phyloP scores from a whole-genome alignment of 2,113 vertebrate genomes.

The Calyptomena viridis region DNA sequence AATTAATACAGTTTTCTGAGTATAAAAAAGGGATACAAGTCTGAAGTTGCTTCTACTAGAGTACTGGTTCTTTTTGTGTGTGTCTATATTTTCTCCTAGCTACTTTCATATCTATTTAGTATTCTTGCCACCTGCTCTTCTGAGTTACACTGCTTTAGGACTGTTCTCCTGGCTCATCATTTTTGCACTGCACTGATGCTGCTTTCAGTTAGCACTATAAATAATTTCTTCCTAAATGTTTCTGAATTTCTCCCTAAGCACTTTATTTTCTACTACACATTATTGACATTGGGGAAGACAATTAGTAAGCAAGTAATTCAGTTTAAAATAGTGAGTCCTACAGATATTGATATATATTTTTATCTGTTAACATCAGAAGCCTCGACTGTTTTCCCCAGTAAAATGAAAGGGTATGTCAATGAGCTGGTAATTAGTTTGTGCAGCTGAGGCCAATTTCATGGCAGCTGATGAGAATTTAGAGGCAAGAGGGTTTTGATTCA shows the following conservation, averaged over 20 bases:
- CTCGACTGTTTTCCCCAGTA: neutral
- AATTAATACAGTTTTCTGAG: neutral
- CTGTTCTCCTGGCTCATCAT: neutral
- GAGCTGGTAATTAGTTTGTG: slow-evolving; percentile 33
- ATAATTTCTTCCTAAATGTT: neutral
- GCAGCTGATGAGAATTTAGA: slow-evolving; percentile 20
- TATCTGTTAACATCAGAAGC: neutral
- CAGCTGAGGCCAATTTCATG: slow-evolving; percentile 46
- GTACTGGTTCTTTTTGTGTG: neutral
- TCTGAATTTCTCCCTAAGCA: neutral
- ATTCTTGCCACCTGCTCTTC: neutral
- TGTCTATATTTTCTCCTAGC: neutral
- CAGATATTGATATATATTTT: neutral
- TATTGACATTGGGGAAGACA: neutral
- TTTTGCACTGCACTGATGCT: neutral
- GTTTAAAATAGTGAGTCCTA: neutral
- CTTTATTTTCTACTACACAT: neutral
- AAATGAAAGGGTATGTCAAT: slow-evolving; percentile 2
- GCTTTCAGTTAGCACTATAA: neutral
- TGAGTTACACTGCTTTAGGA: neutral
- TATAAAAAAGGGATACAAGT: neutral
- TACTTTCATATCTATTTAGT: neutral
- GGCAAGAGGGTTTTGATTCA: neutral
- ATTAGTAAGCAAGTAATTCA: neutral
- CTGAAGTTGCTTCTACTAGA: neutral